phyloP scores from a whole-genome alignment of 37 sponge, comb jelly and placozoan species.

The Spongia lamella region DNA sequence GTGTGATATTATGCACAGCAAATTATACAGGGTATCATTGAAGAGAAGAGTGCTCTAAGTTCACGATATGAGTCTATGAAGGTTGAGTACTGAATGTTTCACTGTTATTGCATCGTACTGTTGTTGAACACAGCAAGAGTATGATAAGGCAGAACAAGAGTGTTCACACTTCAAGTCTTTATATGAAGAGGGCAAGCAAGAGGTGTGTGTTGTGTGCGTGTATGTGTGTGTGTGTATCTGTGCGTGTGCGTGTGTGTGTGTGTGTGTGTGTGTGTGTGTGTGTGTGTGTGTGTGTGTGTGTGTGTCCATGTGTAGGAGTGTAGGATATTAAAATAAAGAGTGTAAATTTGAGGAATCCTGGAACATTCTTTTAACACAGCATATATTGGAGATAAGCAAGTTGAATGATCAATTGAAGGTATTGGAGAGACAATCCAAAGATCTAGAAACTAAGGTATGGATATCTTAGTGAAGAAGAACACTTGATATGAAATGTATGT shows the following conservation, averaged over 20 bases:
- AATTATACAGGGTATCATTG: too few relatives aligned
- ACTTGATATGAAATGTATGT: neutral
- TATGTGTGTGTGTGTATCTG: too few relatives aligned
- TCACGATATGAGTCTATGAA: too few relatives aligned
- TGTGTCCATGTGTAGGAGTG: neutral
- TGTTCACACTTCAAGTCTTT: constrained; percentile 54
- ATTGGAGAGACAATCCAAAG: constrained; percentile 25
- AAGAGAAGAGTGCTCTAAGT: too few relatives aligned
- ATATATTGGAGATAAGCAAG: constrained; percentile 38
- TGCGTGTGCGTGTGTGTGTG: too few relatives aligned
- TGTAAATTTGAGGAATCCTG: neutral
- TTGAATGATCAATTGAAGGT: constrained; percentile 40
- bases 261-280: neutral
- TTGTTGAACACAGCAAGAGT: constrained; percentile 46
- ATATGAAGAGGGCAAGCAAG: constrained; percentile 44
- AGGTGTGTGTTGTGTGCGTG: constrained; percentile 26
- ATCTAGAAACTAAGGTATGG: constrained; percentile 8
- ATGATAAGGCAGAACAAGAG: constrained; percentile 72
- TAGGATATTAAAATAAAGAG: too few relatives aligned
- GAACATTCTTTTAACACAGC: constrained; percentile 12
- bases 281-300: neutral
- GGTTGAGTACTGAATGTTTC: too few relatives aligned
- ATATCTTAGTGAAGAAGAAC: neutral
- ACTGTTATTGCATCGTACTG: too few relatives aligned
- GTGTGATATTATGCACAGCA: constrained; percentile 6